Base-by-base conservation (phyloP, 2,888 invertebrate species). In the Callyntrura sp. region DNA sequence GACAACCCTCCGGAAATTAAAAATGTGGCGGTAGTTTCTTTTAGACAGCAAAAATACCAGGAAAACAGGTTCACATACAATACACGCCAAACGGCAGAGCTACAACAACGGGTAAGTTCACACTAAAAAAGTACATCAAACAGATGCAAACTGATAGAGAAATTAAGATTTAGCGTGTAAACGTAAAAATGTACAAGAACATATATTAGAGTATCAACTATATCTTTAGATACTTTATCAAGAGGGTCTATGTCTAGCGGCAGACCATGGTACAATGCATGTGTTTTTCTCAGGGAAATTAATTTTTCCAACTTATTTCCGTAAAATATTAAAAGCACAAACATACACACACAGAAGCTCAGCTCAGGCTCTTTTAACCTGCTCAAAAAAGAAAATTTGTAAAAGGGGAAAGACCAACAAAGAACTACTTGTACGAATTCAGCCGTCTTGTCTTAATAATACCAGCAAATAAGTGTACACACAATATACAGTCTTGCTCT, bases 261-360 rank as follows among this genome's bases (percentile, higher is more conserved):
- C 20, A 79, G 20, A n/a, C 45, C n/a, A 28, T 25, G 14, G 55
- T 68, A 70, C 14, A 78, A 25, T 28, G 78, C 11, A 0, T 78
- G 4, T 76, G 48, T 85, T n/a, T n/a, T 85, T 78, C 65, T 28
- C 43, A 57, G 81, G 87, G 87, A 87, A 87, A 88, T 88, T 88
- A 88, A 88, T 88, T 88, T 83, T 88, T 88, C 88, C 83, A 84
- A 48, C 88, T 82, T 88, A 88, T 88, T 88, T 88, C 88, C 88
- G 88, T 88, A 88, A 84, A 88, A 88, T 88, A 88, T 88, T 88
- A 88, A 88, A 83, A 83, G 20, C 35, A 83, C 48, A 83, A 48
- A 68, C 14, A n/a, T n/a, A n/a, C n/a, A 48, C 62, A 62, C 45
- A 48, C 83, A 43, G n/a, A 43, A 12, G 81, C 20, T 55, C 11